phyloP scores from a whole-genome alignment of 1,140 invertebrate genomes.

The Myzus persicae region DNA sequence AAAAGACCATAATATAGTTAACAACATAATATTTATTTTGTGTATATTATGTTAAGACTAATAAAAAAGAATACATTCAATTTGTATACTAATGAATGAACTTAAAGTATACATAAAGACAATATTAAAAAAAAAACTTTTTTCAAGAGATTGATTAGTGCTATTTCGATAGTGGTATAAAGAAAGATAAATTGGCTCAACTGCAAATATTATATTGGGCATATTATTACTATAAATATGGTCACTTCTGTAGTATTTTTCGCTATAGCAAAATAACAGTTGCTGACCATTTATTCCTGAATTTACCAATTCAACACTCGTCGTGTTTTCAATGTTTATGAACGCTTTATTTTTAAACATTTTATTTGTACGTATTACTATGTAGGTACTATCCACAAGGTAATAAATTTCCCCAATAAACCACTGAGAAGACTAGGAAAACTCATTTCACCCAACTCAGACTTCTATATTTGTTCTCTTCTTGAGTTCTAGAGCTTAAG shows the following conservation, averaged over 20 bases:
- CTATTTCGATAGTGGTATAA: not conserved
- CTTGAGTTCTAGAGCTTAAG: not conserved
- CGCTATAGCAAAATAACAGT: not conserved
- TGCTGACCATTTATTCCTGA: not conserved
- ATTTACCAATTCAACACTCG: not conserved
- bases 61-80: not conserved
- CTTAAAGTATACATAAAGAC: no score
- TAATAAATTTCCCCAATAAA: conserved; percentile 5
- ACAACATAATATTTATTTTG: not conserved
- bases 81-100: not conserved
- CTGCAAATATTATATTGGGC: not conserved
- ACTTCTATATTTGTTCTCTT: not conserved
- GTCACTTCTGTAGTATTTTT: not conserved
- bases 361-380: not conserved
- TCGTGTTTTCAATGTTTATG: not conserved
- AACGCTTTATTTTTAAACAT: not conserved
- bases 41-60: not conserved
- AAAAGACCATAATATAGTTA: not conserved
- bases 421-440: not conserved
- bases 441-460: not conserved
- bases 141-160: not conserved
- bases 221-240: not conserved
- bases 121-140: no score
- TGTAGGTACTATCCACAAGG: not conserved
- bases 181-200: not conserved